Conservation (phyloP, 1,140 invertebrate species). For the Antheraea pernyi region DNA sequence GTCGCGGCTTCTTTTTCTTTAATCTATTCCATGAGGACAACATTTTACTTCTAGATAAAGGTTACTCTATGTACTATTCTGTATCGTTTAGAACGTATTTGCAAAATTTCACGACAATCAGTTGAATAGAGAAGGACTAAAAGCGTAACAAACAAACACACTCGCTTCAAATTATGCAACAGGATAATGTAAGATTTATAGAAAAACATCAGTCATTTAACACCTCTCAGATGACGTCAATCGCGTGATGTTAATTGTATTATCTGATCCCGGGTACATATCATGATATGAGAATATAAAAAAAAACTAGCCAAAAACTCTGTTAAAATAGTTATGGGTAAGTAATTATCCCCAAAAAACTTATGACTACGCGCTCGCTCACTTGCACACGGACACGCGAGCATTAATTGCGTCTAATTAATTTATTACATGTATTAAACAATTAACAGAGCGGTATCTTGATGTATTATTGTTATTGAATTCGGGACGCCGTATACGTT, state of each 20-base stretch:
- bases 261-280: neutral
- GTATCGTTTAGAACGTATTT: too few species aligned
- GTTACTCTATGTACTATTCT: too few species aligned
- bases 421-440: slow-evolving; percentile 79
- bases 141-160: too few species aligned
- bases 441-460: slow-evolving; percentile 73
- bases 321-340: slow-evolving; percentile 14
- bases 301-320: neutral
- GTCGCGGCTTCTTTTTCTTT: too few species aligned
- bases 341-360: slow-evolving; percentile 14
- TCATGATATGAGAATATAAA: neutral
- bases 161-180: too few species aligned
- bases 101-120: too few species aligned
- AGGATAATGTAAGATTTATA: too few species aligned
- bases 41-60: too few species aligned
- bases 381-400: slow-evolving; percentile 55
- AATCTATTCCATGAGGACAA: too few species aligned
- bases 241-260: neutral
- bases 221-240: neutral
- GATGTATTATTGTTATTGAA: slow-evolving; percentile 71
- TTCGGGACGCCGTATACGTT: slow-evolving; percentile 42
- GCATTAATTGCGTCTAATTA: slow-evolving; percentile 74
- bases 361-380: neutral
- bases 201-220: neutral
- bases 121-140: too few species aligned